Conservation (phyloP, 2,888 invertebrate genomes). For the Slavum lentiscoides region DNA sequence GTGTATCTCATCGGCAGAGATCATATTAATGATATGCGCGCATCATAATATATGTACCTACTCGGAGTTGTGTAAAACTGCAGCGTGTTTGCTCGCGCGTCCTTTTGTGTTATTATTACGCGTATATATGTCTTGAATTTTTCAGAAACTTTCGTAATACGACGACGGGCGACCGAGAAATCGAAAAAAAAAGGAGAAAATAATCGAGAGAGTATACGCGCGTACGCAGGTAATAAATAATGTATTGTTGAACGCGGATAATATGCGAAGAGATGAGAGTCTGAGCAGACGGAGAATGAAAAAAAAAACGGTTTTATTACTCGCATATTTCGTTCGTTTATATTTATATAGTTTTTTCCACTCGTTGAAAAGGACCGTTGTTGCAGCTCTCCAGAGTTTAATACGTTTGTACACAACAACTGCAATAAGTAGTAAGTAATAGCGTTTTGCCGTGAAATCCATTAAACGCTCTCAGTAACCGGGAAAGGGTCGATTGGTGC, state of each 20-base stretch:
- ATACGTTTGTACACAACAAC: background rate
- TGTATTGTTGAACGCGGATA: slow-evolving; percentile 8
- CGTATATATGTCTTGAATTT: slow-evolving; percentile 25
- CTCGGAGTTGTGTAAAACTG: too few relatives aligned
- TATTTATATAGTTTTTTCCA: too few relatives aligned
- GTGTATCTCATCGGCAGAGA: background rate
- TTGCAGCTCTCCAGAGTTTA: too few relatives aligned
- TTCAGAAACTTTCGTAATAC: background rate
- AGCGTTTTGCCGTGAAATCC: background rate
- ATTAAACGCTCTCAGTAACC: background rate
- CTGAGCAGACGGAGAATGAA: too few relatives aligned
- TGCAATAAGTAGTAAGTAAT: background rate
- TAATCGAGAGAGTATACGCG: background rate
- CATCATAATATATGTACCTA: too few relatives aligned
- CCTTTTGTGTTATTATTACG: background rate
- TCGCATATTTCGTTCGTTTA: too few relatives aligned
- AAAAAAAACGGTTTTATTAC: too few relatives aligned
- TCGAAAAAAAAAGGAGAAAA: too few relatives aligned
- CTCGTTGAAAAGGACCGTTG: too few relatives aligned
- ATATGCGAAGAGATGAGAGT: too few relatives aligned
- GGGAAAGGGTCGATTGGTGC: too few relatives aligned
- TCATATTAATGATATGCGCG: slow-evolving; percentile 6
- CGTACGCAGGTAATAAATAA: background rate
- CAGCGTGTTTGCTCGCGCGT: slow-evolving; percentile 8
- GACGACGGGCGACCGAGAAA: background rate